Conservation (phyloP, 2,113 vertebrate genomes). For the Daubentonia madagascariensis region DNA sequence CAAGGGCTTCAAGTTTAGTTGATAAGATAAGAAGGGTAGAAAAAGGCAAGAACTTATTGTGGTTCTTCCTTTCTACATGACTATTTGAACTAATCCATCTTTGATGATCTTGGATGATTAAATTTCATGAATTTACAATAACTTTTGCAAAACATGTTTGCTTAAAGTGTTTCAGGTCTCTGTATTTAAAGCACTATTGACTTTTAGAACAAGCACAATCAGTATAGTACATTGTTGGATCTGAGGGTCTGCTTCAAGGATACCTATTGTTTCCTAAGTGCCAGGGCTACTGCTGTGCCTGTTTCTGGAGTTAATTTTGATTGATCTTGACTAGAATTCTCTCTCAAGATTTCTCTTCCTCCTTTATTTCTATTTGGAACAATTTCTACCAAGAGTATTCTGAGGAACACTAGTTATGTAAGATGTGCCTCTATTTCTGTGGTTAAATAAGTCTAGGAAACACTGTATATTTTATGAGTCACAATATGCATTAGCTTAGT, state of each 20-base stretch:
- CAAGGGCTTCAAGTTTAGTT: conserved; percentile 13
- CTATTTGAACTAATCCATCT: conserved; percentile 4
- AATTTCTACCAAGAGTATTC: conserved; percentile 17
- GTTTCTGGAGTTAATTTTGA: conserved; percentile 46
- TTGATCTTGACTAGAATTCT: conserved; percentile 30
- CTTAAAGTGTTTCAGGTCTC: not conserved
- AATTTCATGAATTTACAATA: conserved; percentile 29
- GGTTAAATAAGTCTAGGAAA: conserved; percentile 37
- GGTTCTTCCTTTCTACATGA: not conserved
- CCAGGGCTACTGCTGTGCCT: not conserved
- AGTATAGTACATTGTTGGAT: not conserved
- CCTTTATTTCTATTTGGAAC: conserved; percentile 16
- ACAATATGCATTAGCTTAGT: not conserved
- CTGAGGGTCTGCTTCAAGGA: not conserved
- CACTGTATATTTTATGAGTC: conserved; percentile 37
- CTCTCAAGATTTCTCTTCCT: not conserved
- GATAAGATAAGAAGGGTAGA: not conserved
- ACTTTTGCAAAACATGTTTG: not conserved
- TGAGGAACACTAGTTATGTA: not conserved
- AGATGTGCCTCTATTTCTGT: conserved; percentile 22
- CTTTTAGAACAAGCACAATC: not conserved
- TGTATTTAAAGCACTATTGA: not conserved
- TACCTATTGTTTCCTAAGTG: not conserved
- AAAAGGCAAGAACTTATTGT: not conserved
- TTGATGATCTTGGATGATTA: not conserved